Percentiles rank a stretch among this genome's conserved stretches.
Conservation (phyloP, 2,113 vertebrate species). For the Mesembrinibis cayennensis region DNA sequence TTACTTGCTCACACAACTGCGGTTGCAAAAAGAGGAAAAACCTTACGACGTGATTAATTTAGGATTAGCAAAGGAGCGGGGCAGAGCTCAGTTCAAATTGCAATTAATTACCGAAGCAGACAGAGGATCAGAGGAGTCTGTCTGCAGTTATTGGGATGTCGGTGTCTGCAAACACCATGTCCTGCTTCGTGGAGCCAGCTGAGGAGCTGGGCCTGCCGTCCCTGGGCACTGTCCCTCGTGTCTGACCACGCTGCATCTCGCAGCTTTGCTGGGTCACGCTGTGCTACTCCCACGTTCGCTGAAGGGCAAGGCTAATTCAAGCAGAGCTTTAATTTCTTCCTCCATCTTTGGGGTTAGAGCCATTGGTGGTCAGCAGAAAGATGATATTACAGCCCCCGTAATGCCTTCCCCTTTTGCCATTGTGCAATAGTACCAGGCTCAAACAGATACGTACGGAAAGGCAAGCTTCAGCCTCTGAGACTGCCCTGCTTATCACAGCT, state of each 20-base stretch:
- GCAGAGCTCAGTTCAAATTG: slow-evolving; percentile 42
- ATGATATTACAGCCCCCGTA: not conserved
- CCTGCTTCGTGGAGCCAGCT: not conserved
- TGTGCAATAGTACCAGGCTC: not conserved
- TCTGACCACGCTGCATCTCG: not conserved
- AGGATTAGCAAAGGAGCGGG: slow-evolving; percentile 27
- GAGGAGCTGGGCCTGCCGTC: not conserved
- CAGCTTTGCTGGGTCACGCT: not conserved
- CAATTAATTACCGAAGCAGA: slow-evolving; percentile 36
- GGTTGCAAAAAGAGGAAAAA: not conserved
- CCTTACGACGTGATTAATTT: slow-evolving; percentile 4
- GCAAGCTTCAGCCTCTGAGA: not conserved
- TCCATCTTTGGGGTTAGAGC: not conserved
- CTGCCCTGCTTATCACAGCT: not conserved
- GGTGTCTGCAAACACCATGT: accelerated
- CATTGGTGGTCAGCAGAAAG: not conserved
- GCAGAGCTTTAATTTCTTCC: not conserved
- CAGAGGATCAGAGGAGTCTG: not conserved
- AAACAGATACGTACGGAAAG: not conserved
- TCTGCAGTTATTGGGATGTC: not conserved
- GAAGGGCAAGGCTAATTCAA: not conserved
- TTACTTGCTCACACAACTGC: not conserved
- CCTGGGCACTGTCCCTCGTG: not conserved
- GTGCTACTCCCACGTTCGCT: not conserved
- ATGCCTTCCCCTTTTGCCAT: not conserved